A percentile compares a stretch with the other conserved stretches of the same genome.
phyloP scores from a whole-genome alignment of 2,113 vertebrate species.

The Perca fluviatilis region DNA sequence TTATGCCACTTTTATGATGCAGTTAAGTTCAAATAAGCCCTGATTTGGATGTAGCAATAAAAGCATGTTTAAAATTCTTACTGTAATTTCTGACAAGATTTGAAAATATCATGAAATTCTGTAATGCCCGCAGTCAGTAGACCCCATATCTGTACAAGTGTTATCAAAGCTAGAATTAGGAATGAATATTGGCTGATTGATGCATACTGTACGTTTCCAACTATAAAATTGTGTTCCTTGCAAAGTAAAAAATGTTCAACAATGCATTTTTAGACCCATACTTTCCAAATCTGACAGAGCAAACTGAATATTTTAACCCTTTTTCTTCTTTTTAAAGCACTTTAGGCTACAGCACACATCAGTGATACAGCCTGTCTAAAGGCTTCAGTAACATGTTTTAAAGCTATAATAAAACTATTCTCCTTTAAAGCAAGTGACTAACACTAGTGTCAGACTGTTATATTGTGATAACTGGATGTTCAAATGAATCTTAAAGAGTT shows the following conservation, averaged over 20 bases:
- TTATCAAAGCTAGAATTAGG: neutral
- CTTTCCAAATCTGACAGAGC: too few relatives aligned
- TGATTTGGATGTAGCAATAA: neutral
- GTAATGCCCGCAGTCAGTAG: neutral
- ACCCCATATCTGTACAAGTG: neutral
- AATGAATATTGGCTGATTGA: neutral
- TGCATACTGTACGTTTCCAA: neutral
- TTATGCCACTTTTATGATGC: neutral
- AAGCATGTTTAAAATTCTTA: neutral
- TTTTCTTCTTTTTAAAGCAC: neutral
- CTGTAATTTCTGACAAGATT: neutral
- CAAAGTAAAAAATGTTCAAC: neutral
- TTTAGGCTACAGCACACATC: neutral
- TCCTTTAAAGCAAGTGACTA: conserved; percentile 31
- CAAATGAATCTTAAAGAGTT: neutral
- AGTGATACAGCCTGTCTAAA: neutral
- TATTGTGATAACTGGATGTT: neutral
- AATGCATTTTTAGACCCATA: neutral
- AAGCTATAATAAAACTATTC: conserved; percentile 32
- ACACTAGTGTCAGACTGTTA: conserved; percentile 7
- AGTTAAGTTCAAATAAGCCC: neutral
- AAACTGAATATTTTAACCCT: neutral
- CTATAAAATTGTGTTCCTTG: neutral
- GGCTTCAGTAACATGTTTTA: neutral
- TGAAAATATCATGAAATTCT: neutral